A percentile compares a stretch with the other conserved stretches of the same genome.
These are phyloP conservation scores for Drosophila pseudotakahashii DNA, from an alignment of 2,888 invertebrate species.

Conservation along the genomic window DNA sequence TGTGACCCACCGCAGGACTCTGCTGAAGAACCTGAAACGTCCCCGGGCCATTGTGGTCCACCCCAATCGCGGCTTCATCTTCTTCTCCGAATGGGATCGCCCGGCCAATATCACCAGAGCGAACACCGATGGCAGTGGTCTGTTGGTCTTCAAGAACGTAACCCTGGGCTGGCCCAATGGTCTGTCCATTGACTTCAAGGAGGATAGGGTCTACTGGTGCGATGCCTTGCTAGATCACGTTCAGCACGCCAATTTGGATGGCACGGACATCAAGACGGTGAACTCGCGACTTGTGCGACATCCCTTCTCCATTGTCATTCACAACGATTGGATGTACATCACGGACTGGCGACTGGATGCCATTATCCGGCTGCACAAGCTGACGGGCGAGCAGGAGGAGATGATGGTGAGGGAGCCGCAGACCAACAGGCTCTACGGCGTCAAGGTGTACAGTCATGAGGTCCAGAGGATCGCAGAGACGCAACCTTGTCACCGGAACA, in stretches of 20 bases:
- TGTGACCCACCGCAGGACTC: constrained; percentile 92
- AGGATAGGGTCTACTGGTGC: constrained; percentile 97
- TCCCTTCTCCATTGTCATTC: constrained; percentile 96
- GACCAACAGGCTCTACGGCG: constrained; percentile 95
- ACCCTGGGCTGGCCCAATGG: constrained; percentile 99
- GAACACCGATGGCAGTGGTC: constrained; percentile 93
- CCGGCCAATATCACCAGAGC: constrained; percentile 98
- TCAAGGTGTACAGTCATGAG: constrained; percentile 92
- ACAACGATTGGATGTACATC: constrained; percentile 96
- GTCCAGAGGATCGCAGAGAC: constrained; percentile 89
- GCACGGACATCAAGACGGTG: constrained; percentile 95
- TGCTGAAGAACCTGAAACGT: constrained; percentile 94
- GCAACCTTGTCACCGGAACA: constrained; percentile 93
- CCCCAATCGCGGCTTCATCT: constrained; percentile 96
- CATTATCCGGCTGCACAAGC: constrained; percentile 94
- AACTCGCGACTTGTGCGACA: constrained; percentile 93
- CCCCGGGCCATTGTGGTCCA: constrained; percentile 98
- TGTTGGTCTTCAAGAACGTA: constrained; percentile 94
- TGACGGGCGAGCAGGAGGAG: constrained; percentile 94
- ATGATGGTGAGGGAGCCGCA: constrained; percentile 95
- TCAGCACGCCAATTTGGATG: constrained; percentile 96
- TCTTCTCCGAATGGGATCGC: constrained; percentile 98
- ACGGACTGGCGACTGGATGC: constrained; percentile 99
- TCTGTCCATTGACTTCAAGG: constrained; percentile 94
- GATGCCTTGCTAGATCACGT: constrained; percentile 98